Percentiles rank a stretch among this genome's conserved stretches.
These are phyloP conservation scores for Drosophila ogumai DNA, from an alignment of 1,140 invertebrate genomes.

Conservation along the genomic window DNA sequence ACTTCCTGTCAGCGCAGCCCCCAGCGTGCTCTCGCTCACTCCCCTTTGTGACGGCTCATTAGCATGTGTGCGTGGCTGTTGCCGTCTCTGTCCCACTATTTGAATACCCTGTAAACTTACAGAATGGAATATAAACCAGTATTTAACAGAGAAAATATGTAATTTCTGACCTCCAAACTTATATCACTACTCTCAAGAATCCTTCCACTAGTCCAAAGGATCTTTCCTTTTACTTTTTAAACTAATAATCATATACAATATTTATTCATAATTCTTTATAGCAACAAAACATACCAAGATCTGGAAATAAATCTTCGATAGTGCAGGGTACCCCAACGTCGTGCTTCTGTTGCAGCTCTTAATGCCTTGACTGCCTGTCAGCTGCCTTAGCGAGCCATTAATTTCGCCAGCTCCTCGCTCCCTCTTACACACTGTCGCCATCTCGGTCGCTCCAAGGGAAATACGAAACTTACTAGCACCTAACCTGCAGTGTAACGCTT, in stretches of 20 bases:
- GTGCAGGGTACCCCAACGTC: neutral
- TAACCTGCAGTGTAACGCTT: conserved; percentile 81
- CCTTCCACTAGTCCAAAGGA: neutral
- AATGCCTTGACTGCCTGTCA: conserved; percentile 46
- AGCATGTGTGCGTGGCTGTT: conserved; percentile 67
- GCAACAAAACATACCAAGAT: neutral
- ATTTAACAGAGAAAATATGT: no score
- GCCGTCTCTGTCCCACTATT: neutral
- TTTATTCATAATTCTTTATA: neutral
- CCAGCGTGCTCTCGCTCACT: conserved; percentile 4
- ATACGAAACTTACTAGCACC: conserved; percentile 57
- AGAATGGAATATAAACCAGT: no score
- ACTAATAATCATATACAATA: no score
- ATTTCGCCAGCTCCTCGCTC: conserved; percentile 54
- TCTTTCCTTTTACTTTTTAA: no score
- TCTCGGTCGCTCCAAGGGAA: conserved; percentile 10
- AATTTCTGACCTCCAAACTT: neutral
- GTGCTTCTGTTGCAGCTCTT: neutral
- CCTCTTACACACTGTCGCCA: neutral
- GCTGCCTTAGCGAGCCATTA: conserved; percentile 61
- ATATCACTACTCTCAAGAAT: neutral
- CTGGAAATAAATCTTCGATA: neutral
- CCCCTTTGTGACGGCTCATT: conserved; percentile 57
- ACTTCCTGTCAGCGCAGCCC: conserved; percentile 54
- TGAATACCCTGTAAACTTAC: neutral